Base-by-base conservation (phyloP, 2,888 invertebrate genomes). In the Chrysolina haemoptera region DNA sequence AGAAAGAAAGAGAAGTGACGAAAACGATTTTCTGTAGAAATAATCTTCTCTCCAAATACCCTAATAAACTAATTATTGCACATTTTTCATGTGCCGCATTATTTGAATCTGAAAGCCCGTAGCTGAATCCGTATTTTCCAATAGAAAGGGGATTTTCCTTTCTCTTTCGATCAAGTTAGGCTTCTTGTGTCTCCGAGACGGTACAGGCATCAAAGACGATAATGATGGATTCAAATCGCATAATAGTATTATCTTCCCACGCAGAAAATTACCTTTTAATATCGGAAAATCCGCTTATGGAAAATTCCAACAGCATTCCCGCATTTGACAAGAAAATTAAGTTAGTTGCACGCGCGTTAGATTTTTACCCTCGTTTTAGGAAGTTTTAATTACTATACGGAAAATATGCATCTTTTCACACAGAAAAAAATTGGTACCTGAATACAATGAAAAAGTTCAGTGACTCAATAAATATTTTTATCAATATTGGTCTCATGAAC, bases 211-310 rank as follows among this genome's bases (percentile, higher is more conserved):
- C 65, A 46, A 65, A 43, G 22, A 43, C 22, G 43, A 48, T 41
- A 12, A 20, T 65, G 12, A 65, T 20, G 20, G 22, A 65, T 65
- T 22, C 20, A 65, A 48, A 65, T 65, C 48, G 46, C 46, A 11
- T 65, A 27, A 59, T 12, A 14, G n/a, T 59, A 53, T 53, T 63
- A 40, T 11, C 18, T 20, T 12, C 43, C 27, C 48, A 22, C 48
- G 22, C 48, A 43, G 18, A 20, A 46, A 46, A 65, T 65, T 41
- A 46, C 14, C 43, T 43, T 65, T 46, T 46, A 48, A 14, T 65
- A 46, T 18, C 43, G 16, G 43, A 20, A 43, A 63, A 65, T 43
- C 65, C 12, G 18, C 20, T 48, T 22, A 46, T 1, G 43, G 22
- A 65, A 20, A 46, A 46, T 43, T 41, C 16, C 46, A 48, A 65